phyloP scores from a whole-genome alignment of 1,140 invertebrate species.

The Drosophila ohnishii region DNA sequence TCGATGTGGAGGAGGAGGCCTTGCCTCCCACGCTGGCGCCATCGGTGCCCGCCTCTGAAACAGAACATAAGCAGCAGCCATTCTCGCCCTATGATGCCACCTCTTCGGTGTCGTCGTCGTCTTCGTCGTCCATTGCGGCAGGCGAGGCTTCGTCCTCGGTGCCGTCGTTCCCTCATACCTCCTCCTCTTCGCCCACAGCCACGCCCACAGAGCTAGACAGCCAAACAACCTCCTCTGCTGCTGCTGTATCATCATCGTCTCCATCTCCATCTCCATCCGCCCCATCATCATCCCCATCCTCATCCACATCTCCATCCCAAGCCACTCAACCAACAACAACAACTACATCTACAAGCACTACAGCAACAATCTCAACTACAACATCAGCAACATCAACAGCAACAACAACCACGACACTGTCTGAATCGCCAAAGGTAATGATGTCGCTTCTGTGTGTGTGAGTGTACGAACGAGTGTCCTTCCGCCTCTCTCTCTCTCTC shows the following conservation, averaged over 20 bases:
- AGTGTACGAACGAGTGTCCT: conserved; percentile 29
- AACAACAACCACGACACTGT: conserved; percentile 66
- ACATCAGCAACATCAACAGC: conserved; percentile 56
- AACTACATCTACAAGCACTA: conserved; percentile 43
- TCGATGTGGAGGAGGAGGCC: conserved; percentile 43
- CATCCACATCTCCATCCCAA: conserved; percentile 29
- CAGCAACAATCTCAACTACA: conserved; percentile 59
- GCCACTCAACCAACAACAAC: conserved; percentile 41
- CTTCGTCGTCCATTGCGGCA: conserved; percentile 22
- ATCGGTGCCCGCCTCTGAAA: conserved; percentile 18
- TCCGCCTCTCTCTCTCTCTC: conserved; percentile 9
- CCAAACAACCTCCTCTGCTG: conserved; percentile 11
- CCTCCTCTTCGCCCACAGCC: conserved; percentile 11
- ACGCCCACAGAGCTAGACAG: conserved; percentile 27
- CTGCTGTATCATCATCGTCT: conserved; percentile 27
- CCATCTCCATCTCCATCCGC: conserved; percentile 8
- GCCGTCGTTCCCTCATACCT: conserved; percentile 11
- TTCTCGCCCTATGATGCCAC: conserved; percentile 52
- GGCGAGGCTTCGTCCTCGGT: conserved; percentile 23
- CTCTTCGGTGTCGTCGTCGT: conserved; percentile 33
- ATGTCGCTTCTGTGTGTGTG: conserved; percentile 64
- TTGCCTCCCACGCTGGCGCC: conserved; percentile 30
- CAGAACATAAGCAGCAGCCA: conserved; percentile 20
- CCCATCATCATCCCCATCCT: conserved; percentile 14
- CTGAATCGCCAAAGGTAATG: conserved; percentile 74